A percentile compares a stretch with the other conserved stretches of the same genome.
These are phyloP conservation scores for Argynnis bischoffii DNA, from an alignment of 2,888 invertebrate genomes.

Conservation along the genomic window DNA sequence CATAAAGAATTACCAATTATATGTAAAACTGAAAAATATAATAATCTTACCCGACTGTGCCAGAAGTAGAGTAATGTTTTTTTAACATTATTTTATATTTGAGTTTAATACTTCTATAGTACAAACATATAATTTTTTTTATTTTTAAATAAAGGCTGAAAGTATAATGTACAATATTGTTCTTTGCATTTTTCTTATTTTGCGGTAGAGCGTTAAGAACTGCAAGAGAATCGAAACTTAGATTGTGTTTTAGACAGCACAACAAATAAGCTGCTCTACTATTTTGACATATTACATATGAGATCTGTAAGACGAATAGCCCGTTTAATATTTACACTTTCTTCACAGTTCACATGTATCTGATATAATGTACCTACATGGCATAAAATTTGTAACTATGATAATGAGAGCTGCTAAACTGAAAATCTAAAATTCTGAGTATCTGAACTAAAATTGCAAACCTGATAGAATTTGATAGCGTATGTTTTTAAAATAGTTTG, in stretches of 20 bases:
- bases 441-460: too few relatives aligned
- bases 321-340: not conserved
- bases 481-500: too few relatives aligned
- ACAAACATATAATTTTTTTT: too few relatives aligned
- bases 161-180: not conserved
- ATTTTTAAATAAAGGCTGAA: not conserved
- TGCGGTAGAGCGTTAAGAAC: not conserved
- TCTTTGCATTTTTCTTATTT: not conserved
- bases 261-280: constrained; percentile 1
- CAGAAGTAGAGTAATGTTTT: too few relatives aligned
- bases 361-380: not conserved
- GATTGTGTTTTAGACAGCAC: not conserved
- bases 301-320: not conserved
- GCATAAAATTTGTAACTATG: not conserved
- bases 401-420: not conserved
- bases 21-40: too few relatives aligned
- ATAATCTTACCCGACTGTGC: too few relatives aligned
- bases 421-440: too few relatives aligned
- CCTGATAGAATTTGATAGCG: too few relatives aligned
- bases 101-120: too few relatives aligned
- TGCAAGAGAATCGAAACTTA: constrained; percentile 4
- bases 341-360: too few relatives aligned
- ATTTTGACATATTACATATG: constrained; percentile 5
- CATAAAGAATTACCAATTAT: too few relatives aligned
- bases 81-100: too few relatives aligned